Conservation (phyloP, 2,797 vertebrate genomes). For the Bucorvus abyssinicus region DNA sequence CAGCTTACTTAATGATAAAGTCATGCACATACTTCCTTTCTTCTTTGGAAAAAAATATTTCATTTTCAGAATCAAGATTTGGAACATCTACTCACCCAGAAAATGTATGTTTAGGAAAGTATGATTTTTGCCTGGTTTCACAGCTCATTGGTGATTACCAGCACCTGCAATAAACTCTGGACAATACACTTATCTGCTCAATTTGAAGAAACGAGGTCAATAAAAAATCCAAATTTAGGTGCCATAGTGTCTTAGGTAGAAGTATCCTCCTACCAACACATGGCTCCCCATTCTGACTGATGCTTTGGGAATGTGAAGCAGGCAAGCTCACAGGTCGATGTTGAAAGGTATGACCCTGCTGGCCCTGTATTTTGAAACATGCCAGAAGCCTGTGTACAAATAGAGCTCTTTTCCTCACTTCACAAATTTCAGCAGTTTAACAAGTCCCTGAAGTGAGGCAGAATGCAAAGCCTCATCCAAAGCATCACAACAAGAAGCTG, state of each 20-base stretch:
- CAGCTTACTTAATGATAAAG: background rate
- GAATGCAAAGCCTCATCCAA: constrained; percentile 13
- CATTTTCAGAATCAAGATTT: background rate
- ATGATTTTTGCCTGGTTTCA: background rate
- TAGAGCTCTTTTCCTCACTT: constrained; percentile 27
- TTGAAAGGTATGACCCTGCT: constrained; percentile 53
- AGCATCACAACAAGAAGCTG: constrained; percentile 21
- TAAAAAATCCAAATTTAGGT: constrained; percentile 75
- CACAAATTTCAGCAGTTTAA: constrained; percentile 51
- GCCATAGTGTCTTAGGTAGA: background rate
- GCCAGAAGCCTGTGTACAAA: constrained; percentile 52
- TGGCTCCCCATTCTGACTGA: background rate
- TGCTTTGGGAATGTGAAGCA: background rate
- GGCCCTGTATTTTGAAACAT: constrained; percentile 62
- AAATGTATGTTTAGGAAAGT: background rate
- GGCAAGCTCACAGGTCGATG: background rate
- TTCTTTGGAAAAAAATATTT: background rate
- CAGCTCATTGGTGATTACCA: background rate
- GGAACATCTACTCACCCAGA: background rate
- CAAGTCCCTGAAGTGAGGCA: constrained; percentile 67
- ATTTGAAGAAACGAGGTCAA: constrained; percentile 69
- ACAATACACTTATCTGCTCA: constrained; percentile 39
- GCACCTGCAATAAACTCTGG: constrained; percentile 33
- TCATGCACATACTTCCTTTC: background rate
- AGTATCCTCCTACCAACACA: constrained; percentile 23